Evolutionary conservation across 2,113 vertebrate species (phyloP), one percentile per base, ranked within the genome.

Genomic region (Porphyrio hochstetteri): DNA sequence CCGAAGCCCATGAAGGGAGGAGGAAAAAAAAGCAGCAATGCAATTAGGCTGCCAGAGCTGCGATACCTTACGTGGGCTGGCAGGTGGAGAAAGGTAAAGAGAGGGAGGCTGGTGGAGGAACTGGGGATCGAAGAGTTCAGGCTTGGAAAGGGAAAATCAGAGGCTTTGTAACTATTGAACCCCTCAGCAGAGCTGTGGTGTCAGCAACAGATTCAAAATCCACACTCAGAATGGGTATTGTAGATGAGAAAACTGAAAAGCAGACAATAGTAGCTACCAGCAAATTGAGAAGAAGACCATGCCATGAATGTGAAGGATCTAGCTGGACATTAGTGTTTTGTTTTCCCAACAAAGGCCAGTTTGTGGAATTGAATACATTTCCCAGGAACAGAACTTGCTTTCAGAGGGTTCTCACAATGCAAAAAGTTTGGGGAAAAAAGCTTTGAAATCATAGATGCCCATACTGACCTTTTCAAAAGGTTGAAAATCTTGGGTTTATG

Each of bases 401-500:
- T 90, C 81, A 91, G 65, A 82, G 29, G 2, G 4, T 60, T 82
- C 67, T 71, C 33, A 56, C 31, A 89, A 91, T 91, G 81, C 61
- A 91, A 82, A 35, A 78, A 59, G 42, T 81, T 83, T 81, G 36
- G 2, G 20, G 13, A 3, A 75, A 81, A 92, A 67, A 79, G 11
- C 53, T 94, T 76, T 35, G 76, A 82, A 96, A 88, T 69, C 33
- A 53, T 72, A 85, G 55, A 84, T 80, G 74, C 13, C 20, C 56
- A 68, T 36, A 79, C 3, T 84, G 84, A 82, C 82, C 78, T 91
- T 96, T 89, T 55, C 56, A 91, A 91, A 95, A 95, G n/a, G n/a
- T 56, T 91, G 60, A 94, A 95, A 93, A 95, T 87, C 74, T 87
- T 60, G 65, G 17, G 75, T 94, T 95, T 94, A 63, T 24, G 38